These are phyloP conservation scores for Philotrypesis tridentata DNA, from an alignment of 1,140 invertebrate species.

Conservation along the genomic window DNA sequence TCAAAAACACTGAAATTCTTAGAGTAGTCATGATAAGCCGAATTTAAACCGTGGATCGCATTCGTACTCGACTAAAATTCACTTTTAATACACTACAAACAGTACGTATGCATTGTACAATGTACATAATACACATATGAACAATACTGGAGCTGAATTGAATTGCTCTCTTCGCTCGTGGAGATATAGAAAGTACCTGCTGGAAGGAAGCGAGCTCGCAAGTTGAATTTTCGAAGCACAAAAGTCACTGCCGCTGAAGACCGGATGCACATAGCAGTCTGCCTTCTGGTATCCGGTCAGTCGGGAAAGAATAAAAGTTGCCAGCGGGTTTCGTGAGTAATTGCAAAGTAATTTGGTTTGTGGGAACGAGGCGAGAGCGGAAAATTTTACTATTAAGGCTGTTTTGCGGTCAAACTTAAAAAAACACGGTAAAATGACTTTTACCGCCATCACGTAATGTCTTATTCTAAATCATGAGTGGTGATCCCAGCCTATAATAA, in stretches of 20 bases:
- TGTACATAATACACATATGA: too few species aligned
- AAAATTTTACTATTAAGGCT: background rate
- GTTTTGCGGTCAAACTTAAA: background rate
- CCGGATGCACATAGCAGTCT: background rate
- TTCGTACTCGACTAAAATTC: too few species aligned
- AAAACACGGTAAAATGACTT: background rate
- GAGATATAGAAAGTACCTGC: background rate
- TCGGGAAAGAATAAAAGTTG: background rate
- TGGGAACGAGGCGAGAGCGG: background rate
- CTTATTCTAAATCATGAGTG: background rate
- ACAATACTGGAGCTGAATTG: background rate
- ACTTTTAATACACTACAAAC: too few species aligned
- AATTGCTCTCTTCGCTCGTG: background rate
- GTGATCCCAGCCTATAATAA: too few species aligned
- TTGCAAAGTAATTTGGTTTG: background rate
- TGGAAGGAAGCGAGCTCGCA: background rate
- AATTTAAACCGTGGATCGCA: too few species aligned
- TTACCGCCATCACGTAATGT: background rate
- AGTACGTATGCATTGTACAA: too few species aligned
- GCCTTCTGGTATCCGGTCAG: background rate
- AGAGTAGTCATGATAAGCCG: too few species aligned
- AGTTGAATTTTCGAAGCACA: slow-evolving; percentile 22
- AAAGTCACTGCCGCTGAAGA: slow-evolving; percentile 10
- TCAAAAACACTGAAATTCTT: too few species aligned
- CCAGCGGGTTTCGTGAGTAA: background rate